Base-by-base conservation (phyloP, 2,113 vertebrate genomes). In the Hoplias malabaricus region DNA sequence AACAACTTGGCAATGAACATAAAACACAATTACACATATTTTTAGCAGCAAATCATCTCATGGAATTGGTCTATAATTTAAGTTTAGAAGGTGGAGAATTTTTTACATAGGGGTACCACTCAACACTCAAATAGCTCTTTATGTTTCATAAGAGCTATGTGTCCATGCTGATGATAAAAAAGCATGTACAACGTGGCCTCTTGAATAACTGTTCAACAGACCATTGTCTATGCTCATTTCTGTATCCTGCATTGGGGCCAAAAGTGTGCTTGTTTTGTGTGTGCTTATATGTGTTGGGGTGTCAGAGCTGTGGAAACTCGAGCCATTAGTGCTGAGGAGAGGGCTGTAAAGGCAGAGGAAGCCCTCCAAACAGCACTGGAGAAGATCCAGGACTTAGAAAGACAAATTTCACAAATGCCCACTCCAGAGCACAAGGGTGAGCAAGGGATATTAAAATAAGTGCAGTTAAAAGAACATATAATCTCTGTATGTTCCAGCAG, bases 381-480 rank as follows among this genome's bases (percentile, higher is more conserved):
- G 63, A 94, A 82, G 87, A 94, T 95, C 66, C 88, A 85, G 43
- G 89, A 94, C 11, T 82, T 97, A 33, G 91, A 96, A 82, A 82
- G 69, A 19, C 61, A 91, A 12, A 77, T 92, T 76, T 79, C 92
- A 65, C 71, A 62, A 48, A 77, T 4, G 11, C 56, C 62, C 46
- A 78, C 73, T 59, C 48, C 83, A 65, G 84, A 89, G 53, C 21
- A 54, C n/a, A 77, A 46, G 56, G 69, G 59, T 69, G 67, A 69
- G 50, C 4, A 81, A 3, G 46, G 57, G 21, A 66, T 36, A 8
- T 23, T 34, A 50, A 42, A 14, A n/a, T 43, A 12, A n/a, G 31
- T 69, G 10, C 9, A n/a, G 3, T 12, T 36, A 61, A 12, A 16
- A 46, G 1, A 73, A 34, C 31, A 40, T 4, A 27, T n/a, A 53